A percentile compares a stretch with the other conserved stretches of the same genome.
Evolutionary conservation across 1,140 invertebrate genomes (phyloP).

Genomic region (Eurosta solidaginis): DNA sequence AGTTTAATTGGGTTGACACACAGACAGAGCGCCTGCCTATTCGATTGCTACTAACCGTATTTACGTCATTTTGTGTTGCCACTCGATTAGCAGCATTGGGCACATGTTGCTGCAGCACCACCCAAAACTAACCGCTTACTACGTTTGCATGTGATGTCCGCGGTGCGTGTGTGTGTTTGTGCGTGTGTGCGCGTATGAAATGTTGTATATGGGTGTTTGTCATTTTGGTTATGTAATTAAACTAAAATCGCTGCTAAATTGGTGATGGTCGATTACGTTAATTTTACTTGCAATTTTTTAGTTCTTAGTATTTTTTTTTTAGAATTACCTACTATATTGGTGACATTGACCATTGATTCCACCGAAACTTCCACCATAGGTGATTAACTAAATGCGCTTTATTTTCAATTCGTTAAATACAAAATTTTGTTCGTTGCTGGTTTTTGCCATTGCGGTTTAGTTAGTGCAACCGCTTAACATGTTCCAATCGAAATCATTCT

Average conservation of each 20-base stretch:
- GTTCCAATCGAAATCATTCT: not conserved
- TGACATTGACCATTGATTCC: not conserved
- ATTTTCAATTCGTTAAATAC: not conserved
- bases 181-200: not conserved
- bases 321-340: not conserved
- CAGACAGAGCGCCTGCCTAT: too few species aligned
- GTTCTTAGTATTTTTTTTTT: not conserved
- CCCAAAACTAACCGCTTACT: not conserved
- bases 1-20: slow-evolving; percentile 12
- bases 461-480: not conserved
- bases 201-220: not conserved
- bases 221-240: slow-evolving; percentile 6
- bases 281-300: not conserved
- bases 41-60: not conserved
- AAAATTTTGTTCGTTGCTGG: too few species aligned
- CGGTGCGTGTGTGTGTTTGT: too few species aligned
- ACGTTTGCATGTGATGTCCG: too few species aligned
- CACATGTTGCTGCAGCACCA: not conserved
- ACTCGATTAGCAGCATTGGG: slow-evolving; percentile 3
- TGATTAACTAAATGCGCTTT: not conserved
- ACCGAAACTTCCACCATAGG: not conserved
- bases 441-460: not conserved
- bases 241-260: slow-evolving; percentile 26
- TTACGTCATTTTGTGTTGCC: slow-evolving; percentile 12
- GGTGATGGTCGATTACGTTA: slow-evolving; percentile 5